Percentiles rank a stretch among this genome's conserved stretches.
Conservation (phyloP, 2,113 vertebrate species). For the Noturus placidus region DNA sequence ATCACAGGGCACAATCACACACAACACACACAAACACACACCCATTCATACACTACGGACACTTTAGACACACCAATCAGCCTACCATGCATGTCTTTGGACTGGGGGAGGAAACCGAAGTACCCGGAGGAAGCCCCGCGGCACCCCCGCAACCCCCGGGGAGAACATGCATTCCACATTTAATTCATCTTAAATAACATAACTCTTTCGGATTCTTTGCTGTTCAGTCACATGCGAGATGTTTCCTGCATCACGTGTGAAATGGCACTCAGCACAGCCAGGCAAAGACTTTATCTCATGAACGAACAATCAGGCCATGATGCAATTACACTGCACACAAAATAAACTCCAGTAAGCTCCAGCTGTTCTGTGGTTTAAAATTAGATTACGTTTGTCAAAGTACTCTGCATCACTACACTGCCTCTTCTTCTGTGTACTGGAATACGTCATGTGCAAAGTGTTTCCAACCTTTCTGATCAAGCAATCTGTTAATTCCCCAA, state of each 20-base stretch:
- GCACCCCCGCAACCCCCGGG: no score
- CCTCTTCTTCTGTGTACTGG: not conserved
- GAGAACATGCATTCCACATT: no score
- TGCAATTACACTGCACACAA: constrained; percentile 8
- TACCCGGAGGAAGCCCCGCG: no score
- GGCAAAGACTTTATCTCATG: not conserved
- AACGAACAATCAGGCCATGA: not conserved
- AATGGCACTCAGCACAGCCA: not conserved
- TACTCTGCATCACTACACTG: not conserved
- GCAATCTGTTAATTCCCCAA: not conserved
- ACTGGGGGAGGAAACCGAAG: no score
- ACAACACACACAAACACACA: no score
- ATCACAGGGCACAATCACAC: no score
- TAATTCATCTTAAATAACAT: not conserved
- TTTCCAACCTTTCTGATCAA: not conserved
- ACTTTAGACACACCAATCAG: no score
- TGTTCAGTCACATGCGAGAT: no score
- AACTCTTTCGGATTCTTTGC: not conserved
- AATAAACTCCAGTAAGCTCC: not conserved
- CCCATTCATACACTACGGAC: no score
- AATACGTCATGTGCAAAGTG: not conserved
- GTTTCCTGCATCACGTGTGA: not conserved
- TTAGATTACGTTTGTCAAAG: not conserved
- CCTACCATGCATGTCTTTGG: no score
- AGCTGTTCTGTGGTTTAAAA: constrained; percentile 39